Conservation (phyloP, 2,888 invertebrate genomes). For the Callyntrura sp. region DNA sequence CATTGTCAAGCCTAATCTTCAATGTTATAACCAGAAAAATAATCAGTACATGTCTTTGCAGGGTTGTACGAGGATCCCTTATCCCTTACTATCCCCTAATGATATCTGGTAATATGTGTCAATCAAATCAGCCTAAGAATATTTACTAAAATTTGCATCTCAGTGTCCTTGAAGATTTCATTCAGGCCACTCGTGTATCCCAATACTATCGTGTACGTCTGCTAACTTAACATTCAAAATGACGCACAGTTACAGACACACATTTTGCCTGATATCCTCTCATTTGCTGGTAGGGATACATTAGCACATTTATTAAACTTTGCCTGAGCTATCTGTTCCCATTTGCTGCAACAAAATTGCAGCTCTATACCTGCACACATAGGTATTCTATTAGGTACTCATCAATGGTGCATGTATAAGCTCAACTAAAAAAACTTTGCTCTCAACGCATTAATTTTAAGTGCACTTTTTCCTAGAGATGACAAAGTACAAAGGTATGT, state of each 20-base stretch:
- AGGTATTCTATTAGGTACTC: neutral
- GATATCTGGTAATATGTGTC: neutral
- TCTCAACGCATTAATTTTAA: slow-evolving; percentile 36
- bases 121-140: slow-evolving; percentile 38
- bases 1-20: too few relatives aligned
- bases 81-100: neutral
- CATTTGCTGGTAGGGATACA: neutral
- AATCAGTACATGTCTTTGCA: neutral
- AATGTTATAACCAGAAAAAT: too few relatives aligned
- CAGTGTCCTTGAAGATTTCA: slow-evolving; percentile 53
- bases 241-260: slow-evolving; percentile 11
- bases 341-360: slow-evolving; percentile 21
- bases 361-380: neutral
- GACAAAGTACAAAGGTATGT: neutral
- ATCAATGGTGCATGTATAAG: neutral
- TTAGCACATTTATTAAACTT: slow-evolving; percentile 3
- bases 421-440: neutral
- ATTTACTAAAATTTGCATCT: slow-evolving; percentile 45
- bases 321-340: slow-evolving; percentile 1
- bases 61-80: neutral
- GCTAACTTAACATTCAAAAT: neutral
- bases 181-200: slow-evolving; percentile 54
- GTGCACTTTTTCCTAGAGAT: slow-evolving; percentile 43
- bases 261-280: neutral
- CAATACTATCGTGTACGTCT: neutral